phyloP scores from a whole-genome alignment of 1,140 invertebrate genomes.

The Dendrolimus kikuchii region DNA sequence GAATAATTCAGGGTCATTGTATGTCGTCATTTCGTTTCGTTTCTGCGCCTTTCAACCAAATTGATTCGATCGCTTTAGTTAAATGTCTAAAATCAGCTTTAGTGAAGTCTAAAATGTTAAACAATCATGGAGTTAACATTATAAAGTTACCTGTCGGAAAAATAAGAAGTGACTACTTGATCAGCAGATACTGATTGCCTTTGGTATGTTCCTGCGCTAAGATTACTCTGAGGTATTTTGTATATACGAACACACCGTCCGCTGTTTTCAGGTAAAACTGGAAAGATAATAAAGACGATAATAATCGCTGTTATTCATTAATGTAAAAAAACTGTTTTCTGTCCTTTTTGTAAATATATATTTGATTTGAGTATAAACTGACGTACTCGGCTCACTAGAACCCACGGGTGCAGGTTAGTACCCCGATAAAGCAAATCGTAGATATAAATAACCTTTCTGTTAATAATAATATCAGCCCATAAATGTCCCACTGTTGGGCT shows the following conservation, averaged over 20 bases:
- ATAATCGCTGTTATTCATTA: not conserved
- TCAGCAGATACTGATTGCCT: slow-evolving; percentile 62
- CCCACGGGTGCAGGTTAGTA: no score
- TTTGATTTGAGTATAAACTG: no score
- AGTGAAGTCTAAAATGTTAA: not conserved
- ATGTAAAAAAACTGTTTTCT: not conserved
- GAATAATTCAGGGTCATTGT: no score
- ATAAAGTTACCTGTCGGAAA: slow-evolving; percentile 42
- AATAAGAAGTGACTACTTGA: slow-evolving; percentile 55
- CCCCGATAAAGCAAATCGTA: no score
- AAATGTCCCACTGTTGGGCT: no score
- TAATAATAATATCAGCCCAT: no score
- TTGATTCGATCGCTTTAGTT: no score
- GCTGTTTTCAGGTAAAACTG: slow-evolving; percentile 56
- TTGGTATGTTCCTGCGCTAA: slow-evolving; percentile 58
- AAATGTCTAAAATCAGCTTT: no score
- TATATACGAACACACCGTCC: slow-evolving; percentile 58
- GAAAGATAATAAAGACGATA: slow-evolving; percentile 1
- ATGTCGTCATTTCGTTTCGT: no score
- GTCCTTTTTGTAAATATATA: not conserved
- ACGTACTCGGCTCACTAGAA: no score
- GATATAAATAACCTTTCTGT: no score
- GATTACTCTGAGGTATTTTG: slow-evolving; percentile 59
- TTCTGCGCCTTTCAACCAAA: no score
- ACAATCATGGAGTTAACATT: not conserved